Base-by-base conservation (phyloP, 1,140 invertebrate genomes). In the Drosophila pallidifrons region DNA sequence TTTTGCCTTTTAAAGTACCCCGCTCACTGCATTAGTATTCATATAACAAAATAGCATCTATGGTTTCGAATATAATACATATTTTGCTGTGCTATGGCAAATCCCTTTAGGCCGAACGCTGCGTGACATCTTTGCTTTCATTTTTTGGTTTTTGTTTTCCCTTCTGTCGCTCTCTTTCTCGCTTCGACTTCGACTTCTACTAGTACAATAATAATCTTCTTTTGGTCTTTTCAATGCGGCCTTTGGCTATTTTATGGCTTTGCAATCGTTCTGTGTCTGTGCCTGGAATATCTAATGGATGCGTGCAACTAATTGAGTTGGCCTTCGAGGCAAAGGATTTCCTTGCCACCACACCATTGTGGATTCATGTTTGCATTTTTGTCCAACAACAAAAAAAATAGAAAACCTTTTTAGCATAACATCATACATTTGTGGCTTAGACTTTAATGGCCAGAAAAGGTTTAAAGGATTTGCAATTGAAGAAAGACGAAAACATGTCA, bases 281-380 rank as follows among this genome's bases (percentile, higher is more conserved):
- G 82, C 76, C 68, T 74, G 82, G 82, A 86, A 86, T 86, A 88
- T 79, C 83, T 79, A 86, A 86, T 86, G 82, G 82, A 79, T 82
- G 82, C 82, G 76, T 86, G 82, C 82, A 88, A 82, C 83, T 86
- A 86, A 86, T 86, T 86, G 82, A 88, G 79, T 88, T 87, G 82
- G 75, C 65, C 65, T 70, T 32, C 47, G 13, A 46, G 69, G 66
- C 65, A 28, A 63, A 43, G 25, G 57, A 63, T 57, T 61, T 63
- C 13, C 61, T 32, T 47, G 35, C 35, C 35, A 38, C 35, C 35
- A 28, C 51, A 28, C 46, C 38, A 51, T 51, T 69, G 49, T 52
- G 28, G 41, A 30, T 35, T 47, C 57, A 43, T 69, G 71, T 69
- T 74, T 74, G 71, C 65, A 69, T 54, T 61, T 67, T 52, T 52